phyloP scores from a whole-genome alignment of 2,888 invertebrate genomes.

The Dichetophora obliterata region DNA sequence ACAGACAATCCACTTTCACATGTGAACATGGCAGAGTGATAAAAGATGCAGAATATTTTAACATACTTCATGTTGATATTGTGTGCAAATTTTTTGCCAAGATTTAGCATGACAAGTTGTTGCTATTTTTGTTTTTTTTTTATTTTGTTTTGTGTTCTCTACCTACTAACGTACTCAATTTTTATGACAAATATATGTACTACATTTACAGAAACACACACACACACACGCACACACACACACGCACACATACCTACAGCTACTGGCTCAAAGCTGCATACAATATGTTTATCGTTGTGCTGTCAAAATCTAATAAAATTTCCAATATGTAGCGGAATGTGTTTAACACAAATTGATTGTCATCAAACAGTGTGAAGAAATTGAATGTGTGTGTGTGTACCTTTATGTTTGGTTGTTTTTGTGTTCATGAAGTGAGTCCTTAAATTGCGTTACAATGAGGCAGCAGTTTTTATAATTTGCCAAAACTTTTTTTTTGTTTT shows the following conservation, averaged over 20 bases:
- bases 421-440: not conserved
- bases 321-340: constrained; percentile 25
- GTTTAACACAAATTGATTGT: constrained; percentile 31
- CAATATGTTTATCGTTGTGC: no score
- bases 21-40: not conserved
- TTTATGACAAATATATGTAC: not conserved
- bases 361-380: constrained; percentile 19
- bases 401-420: constrained; percentile 8
- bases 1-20: not conserved
- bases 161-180: not conserved
- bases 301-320: constrained; percentile 27
- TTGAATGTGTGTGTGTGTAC: not conserved
- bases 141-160: no score
- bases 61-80: constrained; percentile 17
- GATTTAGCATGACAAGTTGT: constrained; percentile 10
- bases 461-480: no score
- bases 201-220: not conserved
- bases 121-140: not conserved
- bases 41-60: constrained; percentile 16
- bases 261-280: not conserved
- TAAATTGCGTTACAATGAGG: not conserved
- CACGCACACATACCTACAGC: no score
- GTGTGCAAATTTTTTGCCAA: constrained; percentile 14
- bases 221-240: not conserved
- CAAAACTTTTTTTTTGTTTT: no score